Base-by-base conservation (phyloP, 1,140 invertebrate genomes). In the Zaprionus capensis region DNA sequence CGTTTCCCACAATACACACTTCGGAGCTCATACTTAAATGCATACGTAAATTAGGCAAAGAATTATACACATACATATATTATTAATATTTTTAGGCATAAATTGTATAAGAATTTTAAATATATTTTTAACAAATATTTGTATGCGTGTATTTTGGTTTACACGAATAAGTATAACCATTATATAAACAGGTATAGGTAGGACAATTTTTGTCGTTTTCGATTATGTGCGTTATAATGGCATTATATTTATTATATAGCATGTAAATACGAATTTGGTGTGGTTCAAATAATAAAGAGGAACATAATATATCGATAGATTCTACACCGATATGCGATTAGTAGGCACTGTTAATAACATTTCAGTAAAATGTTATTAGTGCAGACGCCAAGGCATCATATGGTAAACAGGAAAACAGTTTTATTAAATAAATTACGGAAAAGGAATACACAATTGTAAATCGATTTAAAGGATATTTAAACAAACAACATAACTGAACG, bases 11-110 rank as follows among this genome's bases (percentile, higher is more conserved):
- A 74, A 79, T 26, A 17, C 64, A 5, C 68, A 71, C 17, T 79
- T 72, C 68, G 56, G 64, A 31, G 51, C 76, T n/a, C 36, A 73
- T 11, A 69, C 69, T 44, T 86, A 59, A 82, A 61, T 28, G 51
- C 9, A 64, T 34, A 4, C n/a, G 3, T 14, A 15, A n/a, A 51
- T 34, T 20, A n/a, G 46, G 51, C 38, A 46, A 71, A 15, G 6
- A 68, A 26, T 36, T 46, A 38, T 36, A 26, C 41, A 34, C 9
- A 59, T 66, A 34, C 9, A 59, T 66, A 53, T 63, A 68, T 34
- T 41, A 4, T 76, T 24, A 51, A 49, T 17, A n/a, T 24, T 44
- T 31, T 26, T 62, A 80, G 57, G 14, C 44, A 5, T 64, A 76
- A 51, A 38, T 57, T 63, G 28, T 71, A 53, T 44, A 24, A 17